phyloP scores from a whole-genome alignment of 2,113 vertebrate genomes.

The Leucosticte australis region DNA sequence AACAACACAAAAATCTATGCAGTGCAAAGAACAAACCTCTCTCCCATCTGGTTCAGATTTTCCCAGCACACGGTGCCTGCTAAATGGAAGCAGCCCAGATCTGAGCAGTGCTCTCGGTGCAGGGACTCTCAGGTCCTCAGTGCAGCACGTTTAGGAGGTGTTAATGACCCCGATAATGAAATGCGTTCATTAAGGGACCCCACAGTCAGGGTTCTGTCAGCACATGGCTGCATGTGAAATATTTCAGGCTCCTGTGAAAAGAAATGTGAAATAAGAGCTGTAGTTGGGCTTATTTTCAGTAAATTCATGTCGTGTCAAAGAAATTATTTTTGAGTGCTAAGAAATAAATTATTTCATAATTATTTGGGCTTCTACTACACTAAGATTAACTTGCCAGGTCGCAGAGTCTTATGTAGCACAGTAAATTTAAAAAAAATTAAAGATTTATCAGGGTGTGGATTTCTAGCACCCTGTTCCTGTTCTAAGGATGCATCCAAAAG shows the following conservation, averaged over 20 bases:
- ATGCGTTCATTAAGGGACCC: slow-evolving; percentile 1
- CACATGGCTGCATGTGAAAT: background rate
- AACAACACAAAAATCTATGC: accelerated
- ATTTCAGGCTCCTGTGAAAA: background rate
- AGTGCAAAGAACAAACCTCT: background rate
- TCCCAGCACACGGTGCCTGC: background rate
- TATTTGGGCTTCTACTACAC: background rate
- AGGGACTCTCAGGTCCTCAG: background rate
- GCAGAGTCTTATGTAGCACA: background rate
- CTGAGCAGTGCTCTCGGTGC: background rate
- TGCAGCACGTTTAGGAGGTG: slow-evolving; percentile 40
- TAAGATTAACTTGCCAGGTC: background rate
- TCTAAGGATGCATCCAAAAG: background rate
- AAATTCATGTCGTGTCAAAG: background rate
- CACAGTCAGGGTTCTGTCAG: background rate
- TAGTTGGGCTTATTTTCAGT: background rate
- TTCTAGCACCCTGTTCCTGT: background rate
- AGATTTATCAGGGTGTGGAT: background rate
- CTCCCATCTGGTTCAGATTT: background rate
- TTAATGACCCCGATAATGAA: slow-evolving; percentile 52
- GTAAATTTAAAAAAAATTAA: background rate
- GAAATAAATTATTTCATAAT: background rate
- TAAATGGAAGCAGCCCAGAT: slow-evolving; percentile 25
- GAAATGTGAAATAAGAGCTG: background rate
- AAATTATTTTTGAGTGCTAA: background rate